Evolutionary conservation across 2,888 invertebrate species (phyloP).

Genomic region (Barypeithes pellucidus): DNA sequence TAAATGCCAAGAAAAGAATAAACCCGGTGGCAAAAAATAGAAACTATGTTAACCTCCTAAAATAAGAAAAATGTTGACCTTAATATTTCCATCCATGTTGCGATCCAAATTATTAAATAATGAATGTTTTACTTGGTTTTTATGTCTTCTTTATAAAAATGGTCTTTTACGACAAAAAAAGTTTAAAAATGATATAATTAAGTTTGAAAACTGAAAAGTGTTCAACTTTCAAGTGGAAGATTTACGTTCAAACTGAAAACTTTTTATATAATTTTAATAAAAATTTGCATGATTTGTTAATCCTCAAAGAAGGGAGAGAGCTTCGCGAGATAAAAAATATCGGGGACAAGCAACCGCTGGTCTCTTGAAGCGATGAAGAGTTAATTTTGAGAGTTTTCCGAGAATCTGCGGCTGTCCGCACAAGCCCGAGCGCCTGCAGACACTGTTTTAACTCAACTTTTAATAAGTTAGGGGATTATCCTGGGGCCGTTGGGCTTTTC

Average conservation of each 20-base stretch:
- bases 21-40: background rate
- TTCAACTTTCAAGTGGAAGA: slow-evolving; percentile 53
- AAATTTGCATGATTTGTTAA: slow-evolving; percentile 71
- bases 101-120: slow-evolving; percentile 13
- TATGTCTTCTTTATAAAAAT: slow-evolving; percentile 6
- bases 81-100: background rate
- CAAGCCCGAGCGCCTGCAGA: slow-evolving; percentile 63
- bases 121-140: slow-evolving; percentile 21
- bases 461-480: slow-evolving; percentile 70
- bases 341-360: slow-evolving; percentile 66
- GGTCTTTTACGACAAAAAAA: slow-evolving; percentile 30
- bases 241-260: slow-evolving; percentile 58
- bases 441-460: slow-evolving; percentile 70
- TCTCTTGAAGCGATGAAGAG: slow-evolving; percentile 60
- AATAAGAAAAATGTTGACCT: background rate
- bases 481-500: slow-evolving; percentile 67
- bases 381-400: slow-evolving; percentile 66
- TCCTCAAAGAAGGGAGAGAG: slow-evolving; percentile 60
- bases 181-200: slow-evolving; percentile 49
- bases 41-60: background rate
- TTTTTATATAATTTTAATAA: slow-evolving; percentile 69
- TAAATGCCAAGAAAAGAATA: no score
- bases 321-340: slow-evolving; percentile 63
- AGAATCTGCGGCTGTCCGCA: slow-evolving; percentile 62
- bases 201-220: slow-evolving; percentile 50